Evolutionary conservation across 1,140 invertebrate genomes (phyloP).

Genomic region (Drosophila arizonae): DNA sequence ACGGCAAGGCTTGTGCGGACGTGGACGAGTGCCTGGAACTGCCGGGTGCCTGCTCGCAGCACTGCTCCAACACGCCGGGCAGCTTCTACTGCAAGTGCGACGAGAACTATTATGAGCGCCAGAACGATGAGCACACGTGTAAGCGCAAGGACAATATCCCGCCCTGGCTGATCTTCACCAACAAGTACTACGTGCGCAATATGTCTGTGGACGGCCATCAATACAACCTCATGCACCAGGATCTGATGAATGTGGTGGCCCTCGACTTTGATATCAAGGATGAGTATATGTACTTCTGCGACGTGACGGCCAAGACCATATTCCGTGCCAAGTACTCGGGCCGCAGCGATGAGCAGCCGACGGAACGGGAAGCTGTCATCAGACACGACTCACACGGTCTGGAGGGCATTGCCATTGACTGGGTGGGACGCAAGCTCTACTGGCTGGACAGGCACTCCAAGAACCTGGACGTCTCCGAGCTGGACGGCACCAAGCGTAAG

Average conservation of each 20-base stretch:
- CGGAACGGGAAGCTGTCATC: slow-evolving; percentile 91
- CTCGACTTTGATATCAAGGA: slow-evolving; percentile 95
- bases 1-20: slow-evolving; percentile 95
- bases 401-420: slow-evolving; percentile 98
- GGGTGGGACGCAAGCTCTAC: slow-evolving; percentile 98
- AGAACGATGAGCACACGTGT: slow-evolving; percentile 93
- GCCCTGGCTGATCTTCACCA: slow-evolving; percentile 98
- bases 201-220: slow-evolving; percentile 94
- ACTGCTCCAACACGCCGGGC: slow-evolving; percentile 97
- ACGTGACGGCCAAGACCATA: slow-evolving; percentile 97
- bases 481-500: slow-evolving; percentile 95
- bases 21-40: slow-evolving; percentile 97
- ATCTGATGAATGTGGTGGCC: slow-evolving; percentile 97
- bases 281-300: slow-evolving; percentile 95
- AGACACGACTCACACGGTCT: slow-evolving; percentile 96
- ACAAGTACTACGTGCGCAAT: slow-evolving; percentile 98
- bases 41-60: slow-evolving; percentile 96
- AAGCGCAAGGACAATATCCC: slow-evolving; percentile 91
- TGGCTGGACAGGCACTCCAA: slow-evolving; percentile 98
- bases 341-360: slow-evolving; percentile 78
- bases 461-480: slow-evolving; percentile 95
- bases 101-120: slow-evolving; percentile 94
- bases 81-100: slow-evolving; percentile 98
- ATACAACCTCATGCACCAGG: slow-evolving; percentile 96
- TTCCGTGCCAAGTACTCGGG: slow-evolving; percentile 87